Base-by-base conservation (phyloP, 1,140 invertebrate species). In the Euura saliciscinereae region DNA sequence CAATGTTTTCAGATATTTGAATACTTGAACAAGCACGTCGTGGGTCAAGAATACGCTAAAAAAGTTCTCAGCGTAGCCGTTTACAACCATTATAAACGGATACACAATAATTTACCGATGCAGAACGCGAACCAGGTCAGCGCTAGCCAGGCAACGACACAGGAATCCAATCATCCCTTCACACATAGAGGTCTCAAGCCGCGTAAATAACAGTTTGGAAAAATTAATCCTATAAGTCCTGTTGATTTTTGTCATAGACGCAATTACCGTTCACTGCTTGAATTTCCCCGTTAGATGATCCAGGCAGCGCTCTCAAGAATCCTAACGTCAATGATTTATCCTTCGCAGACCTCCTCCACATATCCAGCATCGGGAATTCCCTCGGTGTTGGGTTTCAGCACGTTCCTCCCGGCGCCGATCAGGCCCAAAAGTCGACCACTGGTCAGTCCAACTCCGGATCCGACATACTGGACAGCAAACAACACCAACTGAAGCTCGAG, bases 81-180 rank as follows among this genome's bases (percentile, higher is more conserved):
- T 2, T 99, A 99, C 87, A 99, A 99, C 88, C 99, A 99, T 86
- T 99, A 99, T 86, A 99, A 99, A 88, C 90, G 98, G 80, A 97
- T 99, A 81, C 95, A 96, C 83, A 97, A 99, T 86, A 99, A 99
- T 88, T 90, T 96, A 73, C 95, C 95, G 28, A 78, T 79, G 71
- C 89, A 79, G 74, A 87, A 83, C 71, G 79, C 84, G 59, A 76
- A 80, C 71, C 87, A 83, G 74, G 81, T 78, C 73, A 89, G 84
- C 75, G 84, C 88, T 75, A 86, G 82, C 77, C 82, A 88, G 68
- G 85, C 88, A 73, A 91, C 88, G 86, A 91, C 93, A 76, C 90
- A 93, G 71, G 90, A 91, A 73, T 89, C 92, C 69, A 92, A 92
- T 77, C 89, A 93, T 80, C 90, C 92, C 71, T 92, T 93, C 79